These are phyloP conservation scores for Bradypodion ventrale DNA, from an alignment of 2,797 vertebrate genomes.

Conservation along the genomic window DNA sequence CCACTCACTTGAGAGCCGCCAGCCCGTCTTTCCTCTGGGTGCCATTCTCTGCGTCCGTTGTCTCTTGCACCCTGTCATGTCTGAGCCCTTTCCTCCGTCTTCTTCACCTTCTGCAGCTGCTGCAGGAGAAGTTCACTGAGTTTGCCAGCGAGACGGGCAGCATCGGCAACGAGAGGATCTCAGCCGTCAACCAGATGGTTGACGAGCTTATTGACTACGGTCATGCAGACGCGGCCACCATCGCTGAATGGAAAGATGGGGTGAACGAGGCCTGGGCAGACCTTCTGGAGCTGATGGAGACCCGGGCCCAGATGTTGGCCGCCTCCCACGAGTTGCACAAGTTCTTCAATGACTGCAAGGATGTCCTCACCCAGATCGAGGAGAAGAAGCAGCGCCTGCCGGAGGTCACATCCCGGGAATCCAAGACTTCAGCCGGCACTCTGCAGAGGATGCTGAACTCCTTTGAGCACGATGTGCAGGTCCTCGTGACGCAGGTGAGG, in stretches of 20 bases:
- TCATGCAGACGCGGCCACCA: slow-evolving; percentile 89
- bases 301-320: slow-evolving; percentile 88
- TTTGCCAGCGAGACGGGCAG: slow-evolving; percentile 88
- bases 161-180: slow-evolving; percentile 88
- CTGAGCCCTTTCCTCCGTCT: fast-evolving
- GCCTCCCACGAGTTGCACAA: slow-evolving; percentile 94
- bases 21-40: not conserved
- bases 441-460: slow-evolving; percentile 87
- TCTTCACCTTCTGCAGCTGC: slow-evolving; percentile 55
- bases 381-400: slow-evolving; percentile 89
- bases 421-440: slow-evolving; percentile 81
- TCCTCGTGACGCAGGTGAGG: slow-evolving; percentile 87
- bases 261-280: slow-evolving; percentile 96
- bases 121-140: slow-evolving; percentile 95
- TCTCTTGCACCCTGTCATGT: not conserved
- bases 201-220: slow-evolving; percentile 95
- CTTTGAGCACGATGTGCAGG: slow-evolving; percentile 93
- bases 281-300: slow-evolving; percentile 95
- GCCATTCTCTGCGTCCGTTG: no score
- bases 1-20: no score
- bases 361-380: slow-evolving; percentile 88
- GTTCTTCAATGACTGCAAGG: slow-evolving; percentile 92
- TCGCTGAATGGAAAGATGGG: slow-evolving; percentile 95
- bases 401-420: slow-evolving; percentile 81
- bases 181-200: slow-evolving; percentile 93